These are phyloP conservation scores for Lepidothrix coronata DNA, from an alignment of 2,113 vertebrate species.

Conservation along the genomic window DNA sequence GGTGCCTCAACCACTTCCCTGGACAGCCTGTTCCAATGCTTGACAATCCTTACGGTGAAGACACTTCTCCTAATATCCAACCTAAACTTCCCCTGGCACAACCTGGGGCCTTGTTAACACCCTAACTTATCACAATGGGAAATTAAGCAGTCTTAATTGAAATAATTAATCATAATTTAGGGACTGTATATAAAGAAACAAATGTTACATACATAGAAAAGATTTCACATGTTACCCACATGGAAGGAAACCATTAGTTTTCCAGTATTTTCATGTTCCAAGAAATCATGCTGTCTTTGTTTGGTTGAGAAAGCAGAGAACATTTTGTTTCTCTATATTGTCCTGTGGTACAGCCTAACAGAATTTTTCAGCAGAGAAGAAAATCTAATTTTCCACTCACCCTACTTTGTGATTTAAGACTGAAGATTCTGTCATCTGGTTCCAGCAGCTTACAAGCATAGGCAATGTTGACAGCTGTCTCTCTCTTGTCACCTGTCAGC, in stretches of 20 bases:
- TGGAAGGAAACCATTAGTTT: not conserved
- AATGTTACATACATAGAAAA: not conserved
- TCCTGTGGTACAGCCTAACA: not conserved
- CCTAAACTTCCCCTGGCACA: not conserved
- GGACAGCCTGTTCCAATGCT: not conserved
- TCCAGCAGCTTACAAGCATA: conserved; percentile 87
- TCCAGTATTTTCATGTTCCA: not conserved
- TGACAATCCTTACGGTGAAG: not conserved
- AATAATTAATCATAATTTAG: not conserved
- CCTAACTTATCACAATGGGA: not conserved
- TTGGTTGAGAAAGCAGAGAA: not conserved
- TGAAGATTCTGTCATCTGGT: conserved; percentile 80
- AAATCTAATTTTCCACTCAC: conserved; percentile 66
- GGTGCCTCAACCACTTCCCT: not conserved
- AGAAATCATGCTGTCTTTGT: not conserved
- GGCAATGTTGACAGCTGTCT: conserved; percentile 92
- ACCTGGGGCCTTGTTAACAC: not conserved
- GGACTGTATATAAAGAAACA: not conserved
- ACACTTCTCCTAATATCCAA: not conserved
- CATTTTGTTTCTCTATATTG: not conserved
- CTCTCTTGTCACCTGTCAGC: conserved; percentile 93
- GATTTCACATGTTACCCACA: not conserved
- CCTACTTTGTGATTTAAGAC: conserved; percentile 78
- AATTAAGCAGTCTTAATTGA: not conserved
- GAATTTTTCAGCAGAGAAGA: not conserved